phyloP scores from a whole-genome alignment of 2,888 invertebrate species.

The Harpagoxenus sublaevis region DNA sequence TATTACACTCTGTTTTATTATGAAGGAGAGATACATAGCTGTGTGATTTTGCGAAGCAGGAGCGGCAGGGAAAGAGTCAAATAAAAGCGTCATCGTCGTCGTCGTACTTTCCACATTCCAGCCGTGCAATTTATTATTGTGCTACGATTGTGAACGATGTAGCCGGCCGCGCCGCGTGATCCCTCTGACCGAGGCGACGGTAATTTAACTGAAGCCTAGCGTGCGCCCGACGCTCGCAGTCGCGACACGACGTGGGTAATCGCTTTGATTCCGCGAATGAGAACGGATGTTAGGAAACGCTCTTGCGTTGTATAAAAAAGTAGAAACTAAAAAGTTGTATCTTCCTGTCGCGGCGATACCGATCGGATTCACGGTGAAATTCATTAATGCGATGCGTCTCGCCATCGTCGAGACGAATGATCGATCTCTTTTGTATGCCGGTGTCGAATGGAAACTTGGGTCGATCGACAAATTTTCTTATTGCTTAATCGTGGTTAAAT shows the following conservation, averaged over 20 bases:
- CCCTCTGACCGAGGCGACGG: constrained; percentile 58
- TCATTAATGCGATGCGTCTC: constrained; percentile 50
- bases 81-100: constrained; percentile 14
- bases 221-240: constrained; percentile 76
- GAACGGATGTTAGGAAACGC: constrained; percentile 85
- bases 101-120: constrained; percentile 45
- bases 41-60: neutral
- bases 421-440: constrained; percentile 9
- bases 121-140: constrained; percentile 41
- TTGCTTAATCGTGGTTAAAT: neutral
- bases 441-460: neutral
- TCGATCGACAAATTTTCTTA: neutral
- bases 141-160: constrained; percentile 46
- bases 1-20: neutral
- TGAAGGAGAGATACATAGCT: neutral
- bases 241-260: constrained; percentile 79
- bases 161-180: constrained; percentile 46
- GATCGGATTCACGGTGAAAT: constrained; percentile 65
- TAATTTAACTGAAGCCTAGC: constrained; percentile 63
- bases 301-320: constrained; percentile 75
- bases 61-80: neutral
- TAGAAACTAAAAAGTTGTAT: constrained; percentile 79
- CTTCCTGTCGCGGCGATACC: constrained; percentile 67
- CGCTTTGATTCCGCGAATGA: constrained; percentile 83
- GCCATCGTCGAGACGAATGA: constrained; percentile 36